A percentile compares a stretch with the other conserved stretches of the same genome.
phyloP scores from a whole-genome alignment of 2,888 invertebrate species.

The Lapara coniferarum region DNA sequence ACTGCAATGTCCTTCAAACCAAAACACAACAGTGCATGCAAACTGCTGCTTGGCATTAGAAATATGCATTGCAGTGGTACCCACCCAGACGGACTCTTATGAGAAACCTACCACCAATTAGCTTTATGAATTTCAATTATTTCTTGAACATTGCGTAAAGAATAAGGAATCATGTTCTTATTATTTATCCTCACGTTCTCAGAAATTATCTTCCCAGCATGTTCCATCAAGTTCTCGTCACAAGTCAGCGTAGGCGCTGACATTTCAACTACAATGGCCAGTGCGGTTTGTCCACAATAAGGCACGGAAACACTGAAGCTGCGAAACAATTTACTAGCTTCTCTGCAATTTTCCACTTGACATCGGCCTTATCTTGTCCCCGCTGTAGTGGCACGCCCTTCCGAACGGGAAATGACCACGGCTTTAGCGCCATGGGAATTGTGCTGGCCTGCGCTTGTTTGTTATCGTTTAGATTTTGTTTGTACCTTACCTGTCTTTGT shows the following conservation, averaged over 20 bases:
- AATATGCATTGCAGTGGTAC: no score
- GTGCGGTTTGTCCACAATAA: slow-evolving; percentile 32
- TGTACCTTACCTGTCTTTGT: no score
- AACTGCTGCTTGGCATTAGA: no score
- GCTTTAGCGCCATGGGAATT: not conserved
- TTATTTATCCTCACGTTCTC: no score
- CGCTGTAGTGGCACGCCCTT: slow-evolving; percentile 37
- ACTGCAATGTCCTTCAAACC: no score
- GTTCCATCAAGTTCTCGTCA: not conserved
- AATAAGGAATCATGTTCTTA: no score
- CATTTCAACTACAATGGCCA: slow-evolving; percentile 15
- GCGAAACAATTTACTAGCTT: slow-evolving; percentile 24
- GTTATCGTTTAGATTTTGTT: not conserved
- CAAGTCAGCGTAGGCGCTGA: slow-evolving; percentile 4
- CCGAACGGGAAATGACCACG: slow-evolving; percentile 36
- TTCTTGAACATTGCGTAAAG: no score
- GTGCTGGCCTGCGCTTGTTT: not conserved
- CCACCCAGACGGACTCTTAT: no score
- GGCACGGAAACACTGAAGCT: not conserved
- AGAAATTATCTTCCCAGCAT: not conserved
- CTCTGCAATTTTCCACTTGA: slow-evolving; percentile 54
- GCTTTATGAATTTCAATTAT: no score
- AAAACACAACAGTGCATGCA: no score
- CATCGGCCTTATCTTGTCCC: slow-evolving; percentile 45
- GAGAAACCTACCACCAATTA: no score